Percentiles rank a stretch among this genome's conserved stretches.
Conservation (phyloP, 2,888 invertebrate genomes). For the Nymphalis c-album region DNA sequence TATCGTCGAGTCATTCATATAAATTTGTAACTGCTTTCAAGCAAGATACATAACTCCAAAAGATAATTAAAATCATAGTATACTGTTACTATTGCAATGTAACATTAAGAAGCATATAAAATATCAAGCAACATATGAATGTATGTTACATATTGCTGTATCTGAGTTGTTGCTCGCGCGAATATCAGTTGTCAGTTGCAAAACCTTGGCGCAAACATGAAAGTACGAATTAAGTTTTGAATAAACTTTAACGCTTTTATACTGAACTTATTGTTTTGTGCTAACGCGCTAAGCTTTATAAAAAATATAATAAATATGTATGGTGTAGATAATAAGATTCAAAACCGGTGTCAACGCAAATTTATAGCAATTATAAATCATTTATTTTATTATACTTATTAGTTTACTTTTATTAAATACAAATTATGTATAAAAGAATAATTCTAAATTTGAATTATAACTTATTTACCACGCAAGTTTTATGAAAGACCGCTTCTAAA, state of each 20-base stretch:
- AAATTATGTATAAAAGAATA: background rate
- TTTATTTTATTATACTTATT: too few species aligned
- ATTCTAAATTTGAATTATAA: background rate
- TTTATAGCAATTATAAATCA: too few species aligned
- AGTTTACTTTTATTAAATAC: background rate
- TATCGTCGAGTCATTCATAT: too few species aligned
- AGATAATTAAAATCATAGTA: too few species aligned
- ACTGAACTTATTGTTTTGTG: too few species aligned
- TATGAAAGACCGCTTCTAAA: background rate
- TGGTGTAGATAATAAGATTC: too few species aligned
- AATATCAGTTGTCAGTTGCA: constrained; percentile 4
- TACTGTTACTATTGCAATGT: background rate
- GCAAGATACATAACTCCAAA: background rate
- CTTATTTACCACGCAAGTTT: background rate
- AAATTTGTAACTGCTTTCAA: too few species aligned
- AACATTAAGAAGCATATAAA: constrained; percentile 5
- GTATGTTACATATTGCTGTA: background rate
- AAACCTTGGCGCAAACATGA: background rate
- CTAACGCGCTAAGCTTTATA: too few species aligned
- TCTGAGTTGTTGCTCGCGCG: background rate
- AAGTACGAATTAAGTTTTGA: background rate
- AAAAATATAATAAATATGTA: too few species aligned
- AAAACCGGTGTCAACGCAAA: too few species aligned
- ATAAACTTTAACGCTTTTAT: too few species aligned
- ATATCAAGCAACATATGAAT: background rate